Evolutionary conservation across 2,888 invertebrate genomes (phyloP).

Genomic region (Drosophila meridionalis): DNA sequence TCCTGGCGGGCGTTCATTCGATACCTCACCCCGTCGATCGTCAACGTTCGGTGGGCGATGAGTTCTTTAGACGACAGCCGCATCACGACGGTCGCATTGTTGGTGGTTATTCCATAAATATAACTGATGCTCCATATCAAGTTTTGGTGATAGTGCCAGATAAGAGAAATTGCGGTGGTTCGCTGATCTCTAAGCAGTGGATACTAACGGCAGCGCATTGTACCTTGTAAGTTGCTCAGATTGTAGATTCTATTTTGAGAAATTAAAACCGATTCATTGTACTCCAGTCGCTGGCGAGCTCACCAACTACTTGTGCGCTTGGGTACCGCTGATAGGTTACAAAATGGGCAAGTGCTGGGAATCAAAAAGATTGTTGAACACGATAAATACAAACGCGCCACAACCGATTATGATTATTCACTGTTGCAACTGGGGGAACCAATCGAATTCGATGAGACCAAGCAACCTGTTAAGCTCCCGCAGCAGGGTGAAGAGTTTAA

Average conservation of each 20-base stretch:
- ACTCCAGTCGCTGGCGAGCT: rapidly evolving
- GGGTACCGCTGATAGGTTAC: rapidly evolving
- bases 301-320: rapidly evolving
- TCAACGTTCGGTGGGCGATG: background rate
- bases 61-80: background rate
- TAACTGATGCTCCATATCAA: background rate
- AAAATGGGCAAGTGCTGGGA: background rate
- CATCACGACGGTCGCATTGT: background rate
- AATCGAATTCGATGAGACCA: constrained; percentile 85
- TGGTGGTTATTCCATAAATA: background rate
- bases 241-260: background rate
- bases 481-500: constrained; percentile 71
- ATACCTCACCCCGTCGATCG: background rate
- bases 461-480: constrained; percentile 85
- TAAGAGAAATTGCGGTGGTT: background rate
- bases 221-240: background rate
- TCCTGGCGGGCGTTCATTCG: background rate
- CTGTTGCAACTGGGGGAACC: constrained; percentile 86
- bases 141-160: too few species aligned
- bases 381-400: too few species aligned
- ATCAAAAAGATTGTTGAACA: background rate
- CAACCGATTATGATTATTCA: constrained; percentile 87
- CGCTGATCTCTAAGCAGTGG: background rate
- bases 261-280: background rate
- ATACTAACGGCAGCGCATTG: background rate